These are phyloP conservation scores for Luscinia megarhynchos DNA, from an alignment of 2,797 vertebrate species.

Conservation along the genomic window DNA sequence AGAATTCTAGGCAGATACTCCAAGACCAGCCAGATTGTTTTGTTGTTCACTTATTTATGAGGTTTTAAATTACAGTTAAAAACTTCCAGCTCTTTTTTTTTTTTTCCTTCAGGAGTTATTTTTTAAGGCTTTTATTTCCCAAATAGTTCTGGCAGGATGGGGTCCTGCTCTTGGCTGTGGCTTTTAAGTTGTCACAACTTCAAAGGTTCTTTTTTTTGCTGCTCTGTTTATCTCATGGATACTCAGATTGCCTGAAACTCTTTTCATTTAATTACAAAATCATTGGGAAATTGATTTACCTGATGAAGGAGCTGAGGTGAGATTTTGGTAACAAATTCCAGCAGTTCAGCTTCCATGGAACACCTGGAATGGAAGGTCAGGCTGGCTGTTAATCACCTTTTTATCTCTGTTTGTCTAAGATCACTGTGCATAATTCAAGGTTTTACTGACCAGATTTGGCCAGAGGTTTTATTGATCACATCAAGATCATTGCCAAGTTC, in stretches of 20 bases:
- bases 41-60: conserved; percentile 13
- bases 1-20: neutral
- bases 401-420: neutral
- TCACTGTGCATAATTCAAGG: neutral
- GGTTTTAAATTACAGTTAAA: conserved; percentile 2
- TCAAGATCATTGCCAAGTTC: neutral
- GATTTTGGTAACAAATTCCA: neutral
- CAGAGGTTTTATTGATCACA: neutral
- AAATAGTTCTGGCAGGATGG: neutral
- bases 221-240: neutral
- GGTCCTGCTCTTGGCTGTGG: neutral
- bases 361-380: neutral
- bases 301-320: neutral
- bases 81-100: neutral
- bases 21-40: neutral
- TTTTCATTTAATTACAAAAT: neutral
- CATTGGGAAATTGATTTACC: neutral
- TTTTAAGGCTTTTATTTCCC: neutral
- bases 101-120: neutral
- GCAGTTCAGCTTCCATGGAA: neutral
- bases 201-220: neutral
- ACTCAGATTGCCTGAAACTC: neutral
- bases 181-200: neutral
- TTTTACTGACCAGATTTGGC: neutral
- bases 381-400: neutral